A percentile compares a stretch with the other conserved stretches of the same genome.
phyloP scores from a whole-genome alignment of 2,888 invertebrate genomes.

The Eupeodes luniger region DNA sequence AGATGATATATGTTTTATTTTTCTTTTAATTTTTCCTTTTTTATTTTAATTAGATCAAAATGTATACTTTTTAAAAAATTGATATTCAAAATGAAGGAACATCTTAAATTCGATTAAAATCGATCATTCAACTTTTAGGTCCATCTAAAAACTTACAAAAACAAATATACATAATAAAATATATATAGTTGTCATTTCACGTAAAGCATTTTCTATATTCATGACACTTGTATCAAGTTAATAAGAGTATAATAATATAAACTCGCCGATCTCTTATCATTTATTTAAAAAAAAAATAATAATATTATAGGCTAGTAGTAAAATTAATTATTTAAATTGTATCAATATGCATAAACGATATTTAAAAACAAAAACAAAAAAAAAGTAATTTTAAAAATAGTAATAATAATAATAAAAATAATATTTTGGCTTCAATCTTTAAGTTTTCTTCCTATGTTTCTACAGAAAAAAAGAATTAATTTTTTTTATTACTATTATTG shows the following conservation, averaged over 20 bases:
- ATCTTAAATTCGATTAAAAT: not conserved
- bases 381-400: not conserved
- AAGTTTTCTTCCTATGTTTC: slow-evolving; percentile 42
- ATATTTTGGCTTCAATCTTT: slow-evolving; percentile 40
- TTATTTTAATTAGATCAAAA: slow-evolving; percentile 14
- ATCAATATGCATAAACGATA: slow-evolving; percentile 34
- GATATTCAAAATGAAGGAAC: slow-evolving; percentile 2
- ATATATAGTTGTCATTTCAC: slow-evolving; percentile 21
- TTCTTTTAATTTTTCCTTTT: slow-evolving; percentile 2
- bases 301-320: slow-evolving; percentile 56
- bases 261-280: slow-evolving; percentile 71
- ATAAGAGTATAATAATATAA: slow-evolving; percentile 33
- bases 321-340: slow-evolving; percentile 59
- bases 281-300: slow-evolving; percentile 41
- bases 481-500: slow-evolving; percentile 10
- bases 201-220: slow-evolving; percentile 55
- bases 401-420: slow-evolving; percentile 15
- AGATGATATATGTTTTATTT: slow-evolving; percentile 39
- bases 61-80: slow-evolving; percentile 16
- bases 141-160: not conserved
- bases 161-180: not conserved
- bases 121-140: slow-evolving; percentile 6
- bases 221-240: slow-evolving; percentile 72
- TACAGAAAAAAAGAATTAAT: slow-evolving; percentile 33
- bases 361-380: not conserved